Evolutionary conservation across 64 coral and sea anemone genomes (phyloP).

Genomic region (Hydrozoanthus tunicans): DNA sequence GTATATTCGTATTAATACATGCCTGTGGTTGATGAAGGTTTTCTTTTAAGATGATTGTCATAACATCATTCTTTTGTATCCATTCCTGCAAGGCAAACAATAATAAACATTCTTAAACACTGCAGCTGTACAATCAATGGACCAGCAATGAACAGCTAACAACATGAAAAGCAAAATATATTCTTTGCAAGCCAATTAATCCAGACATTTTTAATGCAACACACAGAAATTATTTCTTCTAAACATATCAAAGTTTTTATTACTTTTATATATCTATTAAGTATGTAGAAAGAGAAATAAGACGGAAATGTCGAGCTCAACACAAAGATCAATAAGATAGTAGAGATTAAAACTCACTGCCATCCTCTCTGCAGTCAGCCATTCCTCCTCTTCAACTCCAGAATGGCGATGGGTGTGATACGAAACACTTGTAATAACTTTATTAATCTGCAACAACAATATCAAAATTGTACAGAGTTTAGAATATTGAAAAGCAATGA

Average conservation of each 20-base stretch:
- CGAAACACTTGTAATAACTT: conserved; percentile 99
- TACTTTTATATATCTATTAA: too few species aligned
- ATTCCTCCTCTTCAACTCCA: conserved; percentile 89
- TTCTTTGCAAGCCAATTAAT: too few species aligned
- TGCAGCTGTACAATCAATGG: too few species aligned
- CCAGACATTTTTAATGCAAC: neutral
- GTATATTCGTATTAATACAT: neutral
- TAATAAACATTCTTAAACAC: neutral
- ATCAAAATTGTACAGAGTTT: neutral
- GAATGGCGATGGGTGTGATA: conserved; percentile 96
- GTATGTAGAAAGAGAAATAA: too few species aligned
- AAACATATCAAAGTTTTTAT: too few species aligned
- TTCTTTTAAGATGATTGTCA: conserved; percentile 97
- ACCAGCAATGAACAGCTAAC: neutral
- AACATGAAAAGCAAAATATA: too few species aligned
- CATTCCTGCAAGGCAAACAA: conserved; percentile 76
- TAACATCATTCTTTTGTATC: conserved; percentile 97
- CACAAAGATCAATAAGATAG: neutral
- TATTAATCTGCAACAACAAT: conserved; percentile 83
- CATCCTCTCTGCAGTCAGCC: conserved; percentile 98
- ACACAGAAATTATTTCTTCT: neutral
- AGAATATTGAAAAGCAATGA: neutral
- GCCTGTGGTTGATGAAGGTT: conserved; percentile 99
- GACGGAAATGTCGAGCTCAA: too few species aligned
- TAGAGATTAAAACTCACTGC: conserved; percentile 68